Base-by-base conservation (phyloP, 2,888 invertebrate species). In the Agrochola macilenta region DNA sequence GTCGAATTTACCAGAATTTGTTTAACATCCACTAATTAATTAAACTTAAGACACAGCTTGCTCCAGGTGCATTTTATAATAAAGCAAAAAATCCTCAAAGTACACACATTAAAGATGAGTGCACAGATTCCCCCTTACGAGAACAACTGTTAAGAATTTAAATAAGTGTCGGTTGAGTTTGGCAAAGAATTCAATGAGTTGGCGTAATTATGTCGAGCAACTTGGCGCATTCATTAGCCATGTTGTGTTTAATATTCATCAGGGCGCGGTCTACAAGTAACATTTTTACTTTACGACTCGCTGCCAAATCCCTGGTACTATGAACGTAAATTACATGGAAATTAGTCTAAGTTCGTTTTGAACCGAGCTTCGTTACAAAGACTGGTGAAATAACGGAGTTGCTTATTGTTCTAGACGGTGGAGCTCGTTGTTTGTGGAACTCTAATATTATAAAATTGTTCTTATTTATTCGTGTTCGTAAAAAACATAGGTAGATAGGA, bases 181-280 rank as follows among this genome's bases (percentile, higher is more conserved):
- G 88, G 86, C 88, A 90, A 95, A 94, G 93, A 93, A 95, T 95
- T 95, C 94, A 94, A 94, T 94, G 94, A 95, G 93, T 91, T 90
- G 87, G 89, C 89, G 92, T 94, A 95, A 95, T 95, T 93, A 95
- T 93, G 93, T 93, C 89, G 91, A 93, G 91, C 90, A 95, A 94
- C 91, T 94, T 93, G 90, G 89, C 90, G 93, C 93, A 93, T 94
- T 94, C 92, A 94, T 95, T 95, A 95, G 90, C 82, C 90, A 87
- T 91, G 93, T 93, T 91, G 90, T 93, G 91, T 93, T 94, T 93
- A 95, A 95, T 95, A 95, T 95, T 96, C 95, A 95, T 92, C 92
- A 93, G 92, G 85, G 89, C 73, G 87, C 89, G 88, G 88, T 89
- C 89, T 85, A 89, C 90, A 90, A 91, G 91, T 90, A 89, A 90